A percentile compares a stretch with the other conserved stretches of the same genome.
Conservation (phyloP, 2,113 vertebrate species). For the Lagopus muta region DNA sequence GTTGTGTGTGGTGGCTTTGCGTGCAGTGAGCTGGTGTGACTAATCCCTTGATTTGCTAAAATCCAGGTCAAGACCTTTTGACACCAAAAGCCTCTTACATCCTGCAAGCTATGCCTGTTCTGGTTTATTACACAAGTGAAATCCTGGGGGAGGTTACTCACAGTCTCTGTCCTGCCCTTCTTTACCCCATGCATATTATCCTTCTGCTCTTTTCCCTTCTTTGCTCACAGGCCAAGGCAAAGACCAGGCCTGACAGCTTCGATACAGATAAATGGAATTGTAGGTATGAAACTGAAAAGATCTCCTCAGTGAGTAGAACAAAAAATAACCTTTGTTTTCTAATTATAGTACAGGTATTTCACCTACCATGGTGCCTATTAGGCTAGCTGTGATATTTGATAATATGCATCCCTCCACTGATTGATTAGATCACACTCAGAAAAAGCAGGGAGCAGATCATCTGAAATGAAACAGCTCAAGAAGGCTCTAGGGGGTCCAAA, state of each 20-base stretch:
- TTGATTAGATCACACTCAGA: not conserved
- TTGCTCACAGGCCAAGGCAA: not conserved
- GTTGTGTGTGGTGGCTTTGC: not conserved
- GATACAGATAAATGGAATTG: not conserved
- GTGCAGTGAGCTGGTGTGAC: not conserved
- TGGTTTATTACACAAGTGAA: not conserved
- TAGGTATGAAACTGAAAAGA: not conserved
- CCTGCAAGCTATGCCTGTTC: not conserved
- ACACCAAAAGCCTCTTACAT: not conserved
- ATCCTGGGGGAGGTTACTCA: not conserved
- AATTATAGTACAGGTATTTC: constrained; percentile 22
- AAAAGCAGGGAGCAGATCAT: not conserved
- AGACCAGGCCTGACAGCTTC: not conserved
- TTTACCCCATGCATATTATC: not conserved
- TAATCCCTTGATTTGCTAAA: not conserved
- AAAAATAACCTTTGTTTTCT: constrained; percentile 35
- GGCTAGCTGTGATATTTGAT: not conserved
- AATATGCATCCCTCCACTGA: not conserved
- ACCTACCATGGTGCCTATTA: constrained; percentile 5
- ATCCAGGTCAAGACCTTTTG: not conserved
- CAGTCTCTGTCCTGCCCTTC: not conserved
- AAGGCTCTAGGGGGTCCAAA: not conserved
- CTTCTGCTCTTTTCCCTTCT: not conserved
- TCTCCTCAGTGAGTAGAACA: constrained; percentile 23
- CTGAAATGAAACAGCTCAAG: not conserved